Base-by-base conservation (phyloP, 92 coral and sea anemone genomes). In the Actinernus sp. region DNA sequence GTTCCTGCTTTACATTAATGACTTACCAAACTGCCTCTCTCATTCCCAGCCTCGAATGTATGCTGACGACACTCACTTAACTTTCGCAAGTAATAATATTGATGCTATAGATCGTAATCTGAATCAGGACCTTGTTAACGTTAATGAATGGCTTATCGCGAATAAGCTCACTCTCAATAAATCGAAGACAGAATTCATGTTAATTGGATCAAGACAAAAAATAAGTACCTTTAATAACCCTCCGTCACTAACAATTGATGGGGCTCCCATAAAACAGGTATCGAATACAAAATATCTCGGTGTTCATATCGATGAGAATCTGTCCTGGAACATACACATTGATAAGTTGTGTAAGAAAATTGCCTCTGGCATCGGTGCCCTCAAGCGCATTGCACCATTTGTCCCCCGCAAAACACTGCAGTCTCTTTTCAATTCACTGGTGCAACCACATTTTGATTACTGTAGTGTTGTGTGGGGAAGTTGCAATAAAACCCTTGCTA, bases 401-500 rank as follows among this genome's bases (percentile, higher is more conserved):
- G 74, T 32, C 46, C 74, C 64, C 21, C 74, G 18, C 29, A 18
- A 31, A 27, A 52, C 74, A 21, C 74, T 49, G 20, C 47, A 49
- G 47, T 26, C n/a, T 25, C 49, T 66, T 30, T 66, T 50, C 37
- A 48, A 31, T 12, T 53, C 74, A 9, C 23, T 31, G 19, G 47
- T 66, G 9, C 63, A 66, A 50, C 74, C 74, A 21, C 62, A 66
- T 31, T 66, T 66, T 47, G 74, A 66, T 33, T 66, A 71, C 68
- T 71, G 78, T 48, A 59, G 68, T 60, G 54, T 49, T 39, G 78
- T 71, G 22, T 71, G 78, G 78, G 78, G 78, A 19, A 58, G 43
- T 71, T 71, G 78, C 45, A 50, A 43, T 41, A 71, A 58, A 71
- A 58, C 70, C 2, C 78, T 71, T 18, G 30, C 55, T 44, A 58